Evolutionary conservation across 2,113 vertebrate genomes (phyloP), one percentile per base, ranked within the genome.

Genomic region (Rhineura floridana): DNA sequence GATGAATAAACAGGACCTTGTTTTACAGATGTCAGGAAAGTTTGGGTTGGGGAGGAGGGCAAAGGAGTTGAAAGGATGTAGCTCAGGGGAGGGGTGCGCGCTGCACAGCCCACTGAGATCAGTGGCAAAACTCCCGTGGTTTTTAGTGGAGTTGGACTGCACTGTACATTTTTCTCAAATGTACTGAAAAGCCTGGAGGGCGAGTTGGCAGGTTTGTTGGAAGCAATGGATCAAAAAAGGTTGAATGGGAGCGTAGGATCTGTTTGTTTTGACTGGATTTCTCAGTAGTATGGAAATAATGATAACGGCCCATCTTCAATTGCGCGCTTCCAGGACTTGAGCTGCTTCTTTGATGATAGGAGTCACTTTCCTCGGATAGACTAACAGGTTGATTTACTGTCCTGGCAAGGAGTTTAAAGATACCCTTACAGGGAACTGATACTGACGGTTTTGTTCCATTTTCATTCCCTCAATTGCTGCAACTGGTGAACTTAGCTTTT

Each of bases 301-400:
- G 12, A 19, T 23, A 63, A 73, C 48, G 33, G 7, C 39, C 63
- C 30, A 28, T 6, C 15, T 78, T 62, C 48, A 77, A 19, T 15
- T n/a, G 19, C 39, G 23, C 25, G 6, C n/a, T 44, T 10, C 39
- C 50, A 46, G 10, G 1, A 2, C 33, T 1, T 12, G n/a, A 0
- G 9, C 19, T 21, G 6, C 21, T 39, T 0, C 36, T 4, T 70
- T 59, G 67, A 33, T 55, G 67, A 46, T 23, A 12, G 69, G 39
- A 46, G 77, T 4, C 52, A 67, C 48, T 83, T 67, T 86, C 55
- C 67, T 76, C 83, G 13, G 33, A 13, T 62, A 65, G 76, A 30
- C 55, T 52, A 69, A 79, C 48, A 4, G 86, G 39, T 42, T 62
- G 0, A n/a, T 79, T 69, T 42, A 10, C 33, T 69, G 11, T 30